Base-by-base conservation (phyloP, 2,797 vertebrate genomes). In the Vespertilio murinus region DNA sequence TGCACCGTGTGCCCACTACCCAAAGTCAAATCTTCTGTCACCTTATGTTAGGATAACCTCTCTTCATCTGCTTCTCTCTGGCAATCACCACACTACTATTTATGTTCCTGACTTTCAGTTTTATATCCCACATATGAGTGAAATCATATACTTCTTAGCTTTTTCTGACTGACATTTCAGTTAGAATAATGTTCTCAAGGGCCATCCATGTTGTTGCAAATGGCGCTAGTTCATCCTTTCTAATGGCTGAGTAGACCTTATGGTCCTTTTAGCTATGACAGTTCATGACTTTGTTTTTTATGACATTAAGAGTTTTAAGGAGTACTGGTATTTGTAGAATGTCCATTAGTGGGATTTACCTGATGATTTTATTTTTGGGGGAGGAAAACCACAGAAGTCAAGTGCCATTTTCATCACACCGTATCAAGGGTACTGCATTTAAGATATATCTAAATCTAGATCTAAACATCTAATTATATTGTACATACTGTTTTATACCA, bases 201-300 rank as follows among this genome's bases (percentile, higher is more conserved):
- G 13, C 25, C 56, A 59, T 59, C 25, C 56, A 59, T 59, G 56
- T 59, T 59, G 56, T 59, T 59, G 25, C 56, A 59, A 59, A 28
- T 59, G 56, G 5, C 12, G 5, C 25, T 59, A 59, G 28, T 59
- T 59, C 56, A 59, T 59, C 11, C 25, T 59, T 59, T 56, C 54
- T 56, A 13, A 59, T 59, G 56, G 25, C 56, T 30, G 12, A 59
- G 5, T 30, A 13, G 56, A 74, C 30, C 61, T 42, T 91, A 74
- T 13, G 30, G 12, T 77, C 28, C 14, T 47, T 47, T 88, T 77
- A 49, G 23, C 42, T 88, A 18, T 77, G 42, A 77, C 42, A 33
- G n/a, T 81, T 81, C 74, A 49, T 92, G 47, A 80, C 25, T 88
- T 82, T 81, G 40, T 69, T 81, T 74, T 87, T 82, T n/a, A 75